A percentile compares a stretch with the other conserved stretches of the same genome.
Evolutionary conservation across 2,113 vertebrate species (phyloP).

Genomic region (Gadus chalcogrammus): DNA sequence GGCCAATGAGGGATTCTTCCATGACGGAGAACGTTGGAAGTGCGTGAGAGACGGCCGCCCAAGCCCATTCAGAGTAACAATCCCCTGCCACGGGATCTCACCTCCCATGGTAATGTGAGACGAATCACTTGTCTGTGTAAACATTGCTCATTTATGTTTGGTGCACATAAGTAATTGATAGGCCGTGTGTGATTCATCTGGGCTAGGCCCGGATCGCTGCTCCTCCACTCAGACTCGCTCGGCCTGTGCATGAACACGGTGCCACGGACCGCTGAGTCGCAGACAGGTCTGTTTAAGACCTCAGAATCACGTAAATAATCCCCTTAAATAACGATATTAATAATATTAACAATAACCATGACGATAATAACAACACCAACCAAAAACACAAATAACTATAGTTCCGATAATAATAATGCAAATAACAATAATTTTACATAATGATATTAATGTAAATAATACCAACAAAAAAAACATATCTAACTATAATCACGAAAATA

Average conservation of each 20-base stretch:
- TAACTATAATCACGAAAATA: no score
- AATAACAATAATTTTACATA: no score
- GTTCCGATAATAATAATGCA: no score
- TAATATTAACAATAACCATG: no score
- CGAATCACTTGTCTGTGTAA: conserved; percentile 55
- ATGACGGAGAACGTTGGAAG: conserved; percentile 23
- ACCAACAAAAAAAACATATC: no score
- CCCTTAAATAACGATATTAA: no score
- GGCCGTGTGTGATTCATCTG: conserved; percentile 34
- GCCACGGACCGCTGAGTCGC: background rate
- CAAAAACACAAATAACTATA: no score
- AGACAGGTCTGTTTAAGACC: no score
- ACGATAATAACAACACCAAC: no score
- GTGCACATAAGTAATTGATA: conserved; percentile 34
- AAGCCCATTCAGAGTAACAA: conserved; percentile 51
- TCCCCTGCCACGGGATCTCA: conserved; percentile 40
- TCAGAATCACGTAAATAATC: no score
- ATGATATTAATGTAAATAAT: no score
- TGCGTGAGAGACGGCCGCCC: conserved; percentile 40
- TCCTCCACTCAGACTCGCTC: background rate
- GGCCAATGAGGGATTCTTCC: background rate
- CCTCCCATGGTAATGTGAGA: conserved; percentile 38
- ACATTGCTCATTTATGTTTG: conserved; percentile 47
- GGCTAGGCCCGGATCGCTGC: conserved; percentile 4
- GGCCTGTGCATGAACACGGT: background rate